Conservation (phyloP, 2,888 invertebrate species). For the Ceriagrion tenellum region DNA sequence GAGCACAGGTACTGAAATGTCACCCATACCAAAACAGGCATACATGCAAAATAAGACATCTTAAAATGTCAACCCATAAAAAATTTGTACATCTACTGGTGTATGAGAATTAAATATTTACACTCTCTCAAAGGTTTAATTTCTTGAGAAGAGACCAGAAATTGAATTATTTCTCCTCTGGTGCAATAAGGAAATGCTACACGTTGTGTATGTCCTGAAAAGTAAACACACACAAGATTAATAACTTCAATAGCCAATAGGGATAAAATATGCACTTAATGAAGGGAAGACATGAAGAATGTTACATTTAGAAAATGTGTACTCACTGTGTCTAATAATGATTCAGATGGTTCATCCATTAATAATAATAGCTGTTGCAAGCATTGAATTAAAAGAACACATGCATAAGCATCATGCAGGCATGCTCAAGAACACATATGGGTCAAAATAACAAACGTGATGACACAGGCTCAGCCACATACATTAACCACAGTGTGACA, state of each 20-base stretch:
- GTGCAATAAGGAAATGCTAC: conserved; percentile 5
- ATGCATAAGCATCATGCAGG: conserved; percentile 37
- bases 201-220: conserved; percentile 57
- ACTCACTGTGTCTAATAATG: conserved; percentile 36
- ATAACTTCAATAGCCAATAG: neutral
- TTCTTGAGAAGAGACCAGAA: neutral
- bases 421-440: neutral
- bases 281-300: neutral
- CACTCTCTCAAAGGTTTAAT: conserved; percentile 1
- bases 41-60: conserved; percentile 47
- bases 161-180: neutral
- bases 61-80: conserved; percentile 32
- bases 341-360: conserved; percentile 42
- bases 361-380: conserved; percentile 45
- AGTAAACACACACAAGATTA: neutral
- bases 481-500: neutral
- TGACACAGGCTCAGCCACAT: neutral
- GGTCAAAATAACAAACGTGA: neutral
- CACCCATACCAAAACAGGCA: conserved; percentile 57
- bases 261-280: neutral
- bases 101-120: conserved; percentile 43
- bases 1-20: conserved; percentile 55
- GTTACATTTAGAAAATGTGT: neutral
- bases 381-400: conserved; percentile 54
- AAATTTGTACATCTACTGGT: conserved; percentile 52